Conservation (phyloP, 2,797 vertebrate species). For the Channa striata region DNA sequence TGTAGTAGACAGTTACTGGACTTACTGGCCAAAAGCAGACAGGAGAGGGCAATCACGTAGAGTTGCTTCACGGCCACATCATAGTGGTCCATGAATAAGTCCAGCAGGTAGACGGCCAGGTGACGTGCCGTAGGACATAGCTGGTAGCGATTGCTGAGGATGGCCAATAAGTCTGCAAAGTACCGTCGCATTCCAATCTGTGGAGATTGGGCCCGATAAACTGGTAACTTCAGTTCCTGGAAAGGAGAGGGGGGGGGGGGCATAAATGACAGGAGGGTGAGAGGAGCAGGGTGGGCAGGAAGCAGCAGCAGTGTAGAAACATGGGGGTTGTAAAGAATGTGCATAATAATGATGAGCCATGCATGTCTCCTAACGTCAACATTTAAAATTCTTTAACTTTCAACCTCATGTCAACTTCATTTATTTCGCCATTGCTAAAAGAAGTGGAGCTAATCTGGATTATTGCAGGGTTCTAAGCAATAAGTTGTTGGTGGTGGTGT, state of each 20-base stretch:
- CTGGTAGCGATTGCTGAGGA: constrained; percentile 89
- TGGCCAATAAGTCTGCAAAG: constrained; percentile 89
- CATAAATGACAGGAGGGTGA: constrained; percentile 15
- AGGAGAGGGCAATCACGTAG: constrained; percentile 88
- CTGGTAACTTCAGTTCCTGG: constrained; percentile 92
- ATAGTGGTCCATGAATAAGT: constrained; percentile 91
- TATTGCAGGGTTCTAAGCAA: constrained; percentile 63
- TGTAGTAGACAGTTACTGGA: constrained; percentile 28
- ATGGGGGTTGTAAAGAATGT: constrained; percentile 52
- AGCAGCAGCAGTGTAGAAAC: constrained; percentile 42
- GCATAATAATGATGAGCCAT: constrained; percentile 66
- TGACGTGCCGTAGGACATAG: constrained; percentile 90
- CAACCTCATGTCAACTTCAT: constrained; percentile 47
- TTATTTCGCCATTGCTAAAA: constrained; percentile 44
- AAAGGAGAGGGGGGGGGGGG: constrained; percentile 17
- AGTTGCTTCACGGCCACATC: constrained; percentile 90
- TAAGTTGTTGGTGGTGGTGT: constrained; percentile 25
- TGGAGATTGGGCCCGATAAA: constrained; percentile 89
- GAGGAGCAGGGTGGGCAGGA: constrained; percentile 52
- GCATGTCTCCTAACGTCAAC: constrained; percentile 21
- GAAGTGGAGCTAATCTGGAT: constrained; percentile 73
- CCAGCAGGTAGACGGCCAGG: constrained; percentile 91
- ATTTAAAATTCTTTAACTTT: constrained; percentile 30
- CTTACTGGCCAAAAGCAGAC: constrained; percentile 94
- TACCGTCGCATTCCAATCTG: constrained; percentile 92